Base-by-base conservation (phyloP, 2,113 vertebrate genomes). In the Calidris pugnax region DNA sequence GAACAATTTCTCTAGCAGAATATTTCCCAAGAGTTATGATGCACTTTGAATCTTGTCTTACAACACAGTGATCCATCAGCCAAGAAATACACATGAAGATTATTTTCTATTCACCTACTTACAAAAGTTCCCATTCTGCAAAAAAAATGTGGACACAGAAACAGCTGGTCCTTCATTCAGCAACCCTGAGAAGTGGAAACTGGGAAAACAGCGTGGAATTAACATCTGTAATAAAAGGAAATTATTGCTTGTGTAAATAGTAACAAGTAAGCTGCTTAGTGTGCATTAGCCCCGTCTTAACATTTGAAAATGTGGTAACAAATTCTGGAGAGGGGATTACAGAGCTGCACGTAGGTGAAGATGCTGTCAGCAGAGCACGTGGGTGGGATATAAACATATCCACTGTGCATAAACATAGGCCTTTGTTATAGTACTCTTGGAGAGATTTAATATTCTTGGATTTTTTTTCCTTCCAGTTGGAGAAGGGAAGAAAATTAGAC, bases 271-370 rank as follows among this genome's bases (percentile, higher is more conserved):
- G 50, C 84, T 17, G 28, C 64, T 97, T 94, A 93, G 43, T 11
- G 9, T 80, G 83, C 45, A 67, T 84, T 81, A 96, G 47, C 45
- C 56, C 73, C 66, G 67, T 89, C 87, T 91, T 94, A 91, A 81
- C 87, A 48, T 73, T 67, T 84, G 63, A 80, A 91, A 93, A 79
- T 69, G 59, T 15, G 2, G 16, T 80, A 73, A 69, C 85, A 80
- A 90, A 88, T 93, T 93, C 76, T 66, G 7, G 71, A 93, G 85
- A 93, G 72, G 66, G 27, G 73, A 91, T 94, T 81, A 85, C 7
- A 26, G 90, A 88, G 67, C 83, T 88, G 82, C 79, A 64, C 43
- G 60, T 59, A 68, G 66, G 45, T 67, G 43, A 87, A 64, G 78
- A 68, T 62, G 27, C 74, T 80, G 67, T 81, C 60, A 91, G 68